Evolutionary conservation across 2,888 invertebrate genomes (phyloP).

Genomic region (Drosophila kanekoi): DNA sequence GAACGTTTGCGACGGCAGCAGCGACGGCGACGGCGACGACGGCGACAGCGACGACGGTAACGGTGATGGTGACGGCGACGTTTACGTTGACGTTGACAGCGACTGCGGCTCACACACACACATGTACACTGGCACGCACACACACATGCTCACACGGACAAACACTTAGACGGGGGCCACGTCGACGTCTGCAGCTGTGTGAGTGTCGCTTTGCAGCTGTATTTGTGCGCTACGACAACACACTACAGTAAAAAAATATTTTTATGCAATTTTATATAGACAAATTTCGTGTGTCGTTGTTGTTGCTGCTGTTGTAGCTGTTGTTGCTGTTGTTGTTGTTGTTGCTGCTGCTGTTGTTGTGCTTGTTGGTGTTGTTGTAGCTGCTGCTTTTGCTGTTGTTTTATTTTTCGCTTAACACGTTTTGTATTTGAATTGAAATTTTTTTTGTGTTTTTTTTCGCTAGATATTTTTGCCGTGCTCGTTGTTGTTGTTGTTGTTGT

Average conservation of each 20-base stretch:
- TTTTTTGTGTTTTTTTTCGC: constrained; percentile 52
- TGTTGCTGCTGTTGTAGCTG: constrained; percentile 38
- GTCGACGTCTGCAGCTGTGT: constrained; percentile 62
- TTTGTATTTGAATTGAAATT: constrained; percentile 77
- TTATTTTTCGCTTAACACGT: constrained; percentile 73
- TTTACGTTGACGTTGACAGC: constrained; percentile 42
- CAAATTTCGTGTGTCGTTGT: constrained; percentile 65
- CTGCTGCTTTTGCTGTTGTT: constrained; percentile 47
- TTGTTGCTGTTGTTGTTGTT: constrained; percentile 37
- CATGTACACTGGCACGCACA: constrained; percentile 42
- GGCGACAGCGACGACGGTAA: constrained; percentile 24
- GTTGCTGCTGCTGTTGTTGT: constrained; percentile 10
- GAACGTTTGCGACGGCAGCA: constrained; percentile 50
- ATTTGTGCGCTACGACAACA: constrained; percentile 58
- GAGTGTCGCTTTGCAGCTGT: constrained; percentile 60
- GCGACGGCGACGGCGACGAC: constrained; percentile 10
- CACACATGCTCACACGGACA: constrained; percentile 44
- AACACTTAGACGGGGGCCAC: constrained; percentile 67
- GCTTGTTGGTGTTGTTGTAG: constrained; percentile 42
- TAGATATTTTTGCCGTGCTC: constrained; percentile 68
- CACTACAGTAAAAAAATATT: constrained; percentile 71
- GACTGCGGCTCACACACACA: constrained; percentile 57
- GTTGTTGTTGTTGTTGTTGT: constrained; percentile 37
- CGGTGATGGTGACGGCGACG: constrained; percentile 9
- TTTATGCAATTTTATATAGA: constrained; percentile 81